A percentile compares a stretch with the other conserved stretches of the same genome.
Conservation (phyloP, 2,888 invertebrate species). For the Gastracanthus pulcherrimus region DNA sequence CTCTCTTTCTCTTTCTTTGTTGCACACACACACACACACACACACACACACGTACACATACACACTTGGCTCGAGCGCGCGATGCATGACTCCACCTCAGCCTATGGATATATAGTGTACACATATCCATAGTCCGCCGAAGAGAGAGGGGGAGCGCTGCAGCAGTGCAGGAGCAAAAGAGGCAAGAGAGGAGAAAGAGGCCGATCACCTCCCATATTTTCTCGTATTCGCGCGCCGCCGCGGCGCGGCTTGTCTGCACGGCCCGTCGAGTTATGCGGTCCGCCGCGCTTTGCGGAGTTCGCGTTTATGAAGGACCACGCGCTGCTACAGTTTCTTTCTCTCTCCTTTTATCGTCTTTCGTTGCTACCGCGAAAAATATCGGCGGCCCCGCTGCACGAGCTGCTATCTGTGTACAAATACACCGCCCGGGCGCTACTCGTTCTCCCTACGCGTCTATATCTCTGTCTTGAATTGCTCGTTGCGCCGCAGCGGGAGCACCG, state of each 20-base stretch:
- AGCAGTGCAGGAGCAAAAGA: conserved; percentile 36
- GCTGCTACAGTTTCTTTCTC: no score
- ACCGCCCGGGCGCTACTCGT: no score
- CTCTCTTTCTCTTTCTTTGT: conserved; percentile 52
- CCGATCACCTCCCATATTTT: conserved; percentile 74
- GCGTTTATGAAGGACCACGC: conserved; percentile 38
- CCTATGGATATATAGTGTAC: conserved; percentile 2
- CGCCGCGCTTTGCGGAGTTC: conserved; percentile 60
- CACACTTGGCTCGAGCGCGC: conserved; percentile 54
- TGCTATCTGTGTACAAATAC: background rate
- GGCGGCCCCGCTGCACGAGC: background rate
- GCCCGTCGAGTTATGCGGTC: conserved; percentile 71
- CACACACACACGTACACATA: no score
- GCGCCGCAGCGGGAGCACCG: conserved; percentile 9
- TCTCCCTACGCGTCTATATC: background rate
- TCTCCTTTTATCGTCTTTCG: conserved; percentile 16
- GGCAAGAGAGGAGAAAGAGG: conserved; percentile 63
- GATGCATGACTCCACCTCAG: conserved; percentile 68
- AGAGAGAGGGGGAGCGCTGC: no score
- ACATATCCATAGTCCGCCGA: no score
- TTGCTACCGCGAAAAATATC: conserved; percentile 27
- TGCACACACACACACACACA: no score
- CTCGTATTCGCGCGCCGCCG: conserved; percentile 65
- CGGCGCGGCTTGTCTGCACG: conserved; percentile 71
- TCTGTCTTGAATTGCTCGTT: background rate